phyloP scores from a whole-genome alignment of 1,140 invertebrate genomes.

The Chionoecetes opilio region DNA sequence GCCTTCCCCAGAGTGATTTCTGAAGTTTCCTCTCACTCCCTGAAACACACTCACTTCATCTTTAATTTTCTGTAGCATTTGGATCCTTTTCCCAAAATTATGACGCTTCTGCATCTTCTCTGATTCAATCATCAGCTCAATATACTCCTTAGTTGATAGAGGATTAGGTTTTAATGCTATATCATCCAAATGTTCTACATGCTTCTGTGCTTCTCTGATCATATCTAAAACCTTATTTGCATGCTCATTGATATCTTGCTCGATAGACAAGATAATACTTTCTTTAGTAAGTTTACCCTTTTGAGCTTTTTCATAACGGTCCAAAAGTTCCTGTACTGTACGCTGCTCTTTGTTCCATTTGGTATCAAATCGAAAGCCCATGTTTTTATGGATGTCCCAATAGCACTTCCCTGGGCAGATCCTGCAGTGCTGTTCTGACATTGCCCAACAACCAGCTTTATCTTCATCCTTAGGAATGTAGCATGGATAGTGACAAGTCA shows the following conservation, averaged over 20 bases:
- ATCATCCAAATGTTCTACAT: conserved; percentile 51
- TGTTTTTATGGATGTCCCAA: conserved; percentile 59
- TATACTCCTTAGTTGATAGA: conserved; percentile 64
- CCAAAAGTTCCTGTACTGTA: conserved; percentile 58
- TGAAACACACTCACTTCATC: conserved; percentile 54
- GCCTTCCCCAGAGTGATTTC: conserved; percentile 43
- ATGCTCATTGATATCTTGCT: conserved; percentile 57
- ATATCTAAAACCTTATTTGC: conserved; percentile 23
- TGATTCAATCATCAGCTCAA: conserved; percentile 70
- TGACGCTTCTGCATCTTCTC: conserved; percentile 61
- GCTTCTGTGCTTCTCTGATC: conserved; percentile 54
- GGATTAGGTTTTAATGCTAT: conserved; percentile 67
- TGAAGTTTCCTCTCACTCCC: conserved; percentile 53
- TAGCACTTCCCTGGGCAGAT: conserved; percentile 49
- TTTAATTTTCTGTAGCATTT: conserved; percentile 39
- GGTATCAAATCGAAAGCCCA: conserved; percentile 34
- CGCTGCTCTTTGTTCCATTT: conserved; percentile 37
- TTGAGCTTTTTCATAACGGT: conserved; percentile 48
- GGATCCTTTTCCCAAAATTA: conserved; percentile 49
- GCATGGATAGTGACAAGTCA: conserved; percentile 64
- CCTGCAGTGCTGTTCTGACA: conserved; percentile 36
- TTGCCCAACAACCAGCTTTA: conserved; percentile 45
- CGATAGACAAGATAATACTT: conserved; percentile 44
- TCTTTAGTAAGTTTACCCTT: conserved; percentile 60
- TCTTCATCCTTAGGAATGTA: conserved; percentile 57